A percentile compares a stretch with the other conserved stretches of the same genome.
phyloP scores from a whole-genome alignment of 2,797 vertebrate species.

The Mus spretus region DNA sequence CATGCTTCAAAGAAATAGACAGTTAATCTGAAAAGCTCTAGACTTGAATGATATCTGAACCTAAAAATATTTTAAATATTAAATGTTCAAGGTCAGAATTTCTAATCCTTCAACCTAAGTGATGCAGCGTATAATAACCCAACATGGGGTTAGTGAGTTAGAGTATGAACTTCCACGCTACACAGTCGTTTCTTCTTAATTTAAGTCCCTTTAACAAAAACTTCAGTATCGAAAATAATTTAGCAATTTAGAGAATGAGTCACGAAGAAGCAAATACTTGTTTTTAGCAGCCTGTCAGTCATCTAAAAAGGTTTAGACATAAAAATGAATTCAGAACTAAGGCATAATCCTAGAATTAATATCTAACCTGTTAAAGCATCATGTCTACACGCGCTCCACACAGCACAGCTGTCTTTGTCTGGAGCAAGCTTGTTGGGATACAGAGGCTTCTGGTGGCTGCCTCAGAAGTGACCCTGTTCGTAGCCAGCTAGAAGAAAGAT shows the following conservation, averaged over 20 bases:
- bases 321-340: constrained; percentile 10
- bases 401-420: neutral
- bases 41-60: constrained; percentile 13
- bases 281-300: neutral
- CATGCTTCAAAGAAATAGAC: constrained; percentile 28
- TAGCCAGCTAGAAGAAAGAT: neutral
- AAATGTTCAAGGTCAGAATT: constrained; percentile 13
- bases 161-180: neutral
- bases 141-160: neutral
- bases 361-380: neutral
- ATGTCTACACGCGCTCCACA: neutral
- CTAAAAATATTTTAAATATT: constrained; percentile 41
- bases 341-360: neutral
- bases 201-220: neutral
- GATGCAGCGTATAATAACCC: neutral
- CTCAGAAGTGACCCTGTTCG: neutral
- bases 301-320: constrained; percentile 11
- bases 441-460: neutral
- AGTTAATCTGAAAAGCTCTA: neutral
- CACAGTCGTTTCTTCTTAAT: neutral
- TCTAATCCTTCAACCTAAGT: neutral
- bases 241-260: neutral
- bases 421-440: neutral
- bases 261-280: neutral
- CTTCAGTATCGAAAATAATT: constrained; percentile 3